Conservation (phyloP, 1,140 invertebrate genomes). For the Ceratitis capitata region DNA sequence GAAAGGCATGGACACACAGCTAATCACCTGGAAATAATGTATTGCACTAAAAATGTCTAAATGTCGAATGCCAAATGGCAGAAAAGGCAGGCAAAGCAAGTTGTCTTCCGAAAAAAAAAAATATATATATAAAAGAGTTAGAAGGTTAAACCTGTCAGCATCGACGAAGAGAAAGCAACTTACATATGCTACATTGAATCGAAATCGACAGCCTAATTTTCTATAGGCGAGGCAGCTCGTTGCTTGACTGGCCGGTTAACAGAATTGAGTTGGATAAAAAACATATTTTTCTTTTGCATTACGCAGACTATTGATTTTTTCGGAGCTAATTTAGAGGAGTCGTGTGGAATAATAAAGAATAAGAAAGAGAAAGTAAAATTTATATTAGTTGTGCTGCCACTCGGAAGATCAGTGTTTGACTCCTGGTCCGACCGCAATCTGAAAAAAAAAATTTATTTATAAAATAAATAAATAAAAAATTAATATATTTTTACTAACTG, state of each 20-base stretch:
- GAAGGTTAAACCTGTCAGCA: slow-evolving; percentile 7
- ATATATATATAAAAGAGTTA: too few species aligned
- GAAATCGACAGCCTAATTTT: neutral
- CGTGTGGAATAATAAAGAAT: too few species aligned
- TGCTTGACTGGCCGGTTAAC: neutral
- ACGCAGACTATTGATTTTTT: neutral
- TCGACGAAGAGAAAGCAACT: neutral
- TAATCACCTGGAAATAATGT: slow-evolving; percentile 63
- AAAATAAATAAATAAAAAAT: too few species aligned
- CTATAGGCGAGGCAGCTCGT: too few species aligned
- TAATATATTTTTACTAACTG: too few species aligned
- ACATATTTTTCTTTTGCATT: too few species aligned
- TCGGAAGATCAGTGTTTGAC: too few species aligned
- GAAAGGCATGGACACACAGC: slow-evolving; percentile 57
- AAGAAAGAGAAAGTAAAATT: too few species aligned
- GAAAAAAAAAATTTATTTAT: too few species aligned
- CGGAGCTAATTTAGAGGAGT: slow-evolving; percentile 6
- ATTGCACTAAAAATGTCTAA: slow-evolving; percentile 39
- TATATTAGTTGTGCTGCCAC: too few species aligned
- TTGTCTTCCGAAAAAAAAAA: neutral
- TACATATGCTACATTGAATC: neutral
- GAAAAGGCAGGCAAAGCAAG: neutral
- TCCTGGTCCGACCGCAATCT: too few species aligned
- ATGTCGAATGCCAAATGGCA: slow-evolving; percentile 30
- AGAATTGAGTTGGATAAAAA: too few species aligned